A percentile compares a stretch with the other conserved stretches of the same genome.
Conservation (phyloP, 1,140 invertebrate species). For the Trichonephila clavata region DNA sequence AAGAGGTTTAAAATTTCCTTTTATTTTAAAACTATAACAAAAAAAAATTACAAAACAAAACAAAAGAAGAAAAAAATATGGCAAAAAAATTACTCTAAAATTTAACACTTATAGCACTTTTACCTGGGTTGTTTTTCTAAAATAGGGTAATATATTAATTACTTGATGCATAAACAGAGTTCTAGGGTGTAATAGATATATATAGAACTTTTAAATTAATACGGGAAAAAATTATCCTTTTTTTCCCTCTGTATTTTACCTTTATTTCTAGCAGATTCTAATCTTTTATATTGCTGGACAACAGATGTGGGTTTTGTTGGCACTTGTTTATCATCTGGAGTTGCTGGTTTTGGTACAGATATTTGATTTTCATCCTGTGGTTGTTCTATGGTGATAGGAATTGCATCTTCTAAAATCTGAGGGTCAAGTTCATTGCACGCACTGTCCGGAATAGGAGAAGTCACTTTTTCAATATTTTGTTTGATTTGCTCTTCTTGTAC, state of each 20-base stretch:
- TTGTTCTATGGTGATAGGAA: not conserved
- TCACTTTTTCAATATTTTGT: slow-evolving; percentile 19
- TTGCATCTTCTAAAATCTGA: not conserved
- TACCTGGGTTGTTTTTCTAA: not conserved
- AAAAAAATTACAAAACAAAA: too few relatives aligned
- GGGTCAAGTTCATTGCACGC: not conserved
- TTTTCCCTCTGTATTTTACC: not conserved
- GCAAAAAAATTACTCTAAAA: too few relatives aligned
- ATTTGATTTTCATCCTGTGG: slow-evolving; percentile 4
- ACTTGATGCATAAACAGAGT: too few relatives aligned
- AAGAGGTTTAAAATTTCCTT: too few relatives aligned
- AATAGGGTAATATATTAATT: too few relatives aligned
- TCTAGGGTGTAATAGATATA: not conserved
- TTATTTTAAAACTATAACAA: too few relatives aligned
- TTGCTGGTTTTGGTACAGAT: slow-evolving; percentile 11
- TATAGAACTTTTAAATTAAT: not conserved
- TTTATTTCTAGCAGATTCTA: slow-evolving; percentile 65
- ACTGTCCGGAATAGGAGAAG: not conserved
- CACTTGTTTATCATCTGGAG: slow-evolving; percentile 35
- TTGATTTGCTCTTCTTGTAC: slow-evolving; percentile 79
- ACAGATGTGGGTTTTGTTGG: slow-evolving; percentile 43
- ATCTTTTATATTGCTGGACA: slow-evolving; percentile 56
- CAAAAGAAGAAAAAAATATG: too few relatives aligned
- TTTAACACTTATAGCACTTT: too few relatives aligned
- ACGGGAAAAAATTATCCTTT: not conserved